Evolutionary conservation across 2,113 vertebrate genomes (phyloP).

Genomic region (Lamprologus tigripictilis): DNA sequence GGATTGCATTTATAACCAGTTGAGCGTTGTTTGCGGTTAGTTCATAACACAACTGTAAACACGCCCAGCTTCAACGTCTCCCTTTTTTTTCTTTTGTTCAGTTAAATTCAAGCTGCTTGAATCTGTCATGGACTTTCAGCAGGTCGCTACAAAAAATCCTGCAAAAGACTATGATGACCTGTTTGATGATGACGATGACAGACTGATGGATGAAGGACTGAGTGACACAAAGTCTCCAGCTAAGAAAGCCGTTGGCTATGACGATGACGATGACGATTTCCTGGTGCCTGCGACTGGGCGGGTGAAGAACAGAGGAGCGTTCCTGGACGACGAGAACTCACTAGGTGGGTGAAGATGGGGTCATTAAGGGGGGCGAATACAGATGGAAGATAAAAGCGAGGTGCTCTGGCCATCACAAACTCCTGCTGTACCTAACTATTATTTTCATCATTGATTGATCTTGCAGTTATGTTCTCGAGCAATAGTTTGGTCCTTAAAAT

Average conservation of each 20-base stretch:
- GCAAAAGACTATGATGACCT: slow-evolving; percentile 77
- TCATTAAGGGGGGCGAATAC: not conserved
- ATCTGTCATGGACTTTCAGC: not conserved
- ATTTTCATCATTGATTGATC: not conserved
- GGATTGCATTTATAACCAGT: not conserved
- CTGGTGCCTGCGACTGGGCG: slow-evolving; percentile 66
- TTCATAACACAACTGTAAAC: not conserved
- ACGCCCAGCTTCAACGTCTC: not conserved
- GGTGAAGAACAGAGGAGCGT: slow-evolving; percentile 62
- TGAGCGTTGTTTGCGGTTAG: not conserved
- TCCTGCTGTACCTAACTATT: not conserved
- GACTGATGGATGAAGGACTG: slow-evolving; percentile 73
- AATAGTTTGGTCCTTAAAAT: not conserved
- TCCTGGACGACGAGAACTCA: slow-evolving; percentile 88
- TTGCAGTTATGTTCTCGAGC: not conserved
- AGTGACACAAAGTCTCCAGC: slow-evolving; percentile 68
- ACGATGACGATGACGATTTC: slow-evolving; percentile 75
- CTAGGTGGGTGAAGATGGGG: slow-evolving; percentile 68
- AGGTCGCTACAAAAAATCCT: slow-evolving; percentile 10
- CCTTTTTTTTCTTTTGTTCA: not conserved
- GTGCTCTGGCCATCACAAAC: not conserved
- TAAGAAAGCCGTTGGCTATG: slow-evolving; percentile 45
- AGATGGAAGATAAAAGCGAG: not conserved
- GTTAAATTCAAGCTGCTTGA: not conserved
- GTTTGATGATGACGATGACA: slow-evolving; percentile 83